phyloP scores from a whole-genome alignment of 2,113 vertebrate species.

The Trichechus manatus region DNA sequence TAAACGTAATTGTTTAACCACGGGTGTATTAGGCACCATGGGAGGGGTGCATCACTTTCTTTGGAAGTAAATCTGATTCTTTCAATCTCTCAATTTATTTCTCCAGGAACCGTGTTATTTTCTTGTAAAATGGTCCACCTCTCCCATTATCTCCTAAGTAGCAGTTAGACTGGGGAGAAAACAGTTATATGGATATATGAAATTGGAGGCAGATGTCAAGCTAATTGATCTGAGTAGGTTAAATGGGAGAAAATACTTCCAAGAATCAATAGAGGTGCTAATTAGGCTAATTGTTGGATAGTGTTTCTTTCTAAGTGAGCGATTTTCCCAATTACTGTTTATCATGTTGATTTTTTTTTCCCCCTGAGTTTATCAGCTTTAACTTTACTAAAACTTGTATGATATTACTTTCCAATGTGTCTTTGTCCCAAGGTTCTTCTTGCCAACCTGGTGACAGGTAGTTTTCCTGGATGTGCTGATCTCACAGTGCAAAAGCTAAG shows the following conservation, averaged over 20 bases:
- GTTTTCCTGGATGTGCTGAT: neutral
- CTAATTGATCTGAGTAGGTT: slow-evolving; percentile 87
- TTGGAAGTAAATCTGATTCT: slow-evolving; percentile 86
- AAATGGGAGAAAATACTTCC: slow-evolving; percentile 87
- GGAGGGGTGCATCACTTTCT: slow-evolving; percentile 86
- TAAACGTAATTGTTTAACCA: slow-evolving; percentile 88
- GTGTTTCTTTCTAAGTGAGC: slow-evolving; percentile 83
- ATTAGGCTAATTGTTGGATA: slow-evolving; percentile 83
- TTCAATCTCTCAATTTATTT: slow-evolving; percentile 87
- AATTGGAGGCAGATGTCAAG: slow-evolving; percentile 89
- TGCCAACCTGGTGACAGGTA: neutral
- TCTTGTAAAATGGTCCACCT: slow-evolving; percentile 86
- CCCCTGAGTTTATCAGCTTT: slow-evolving; percentile 72
- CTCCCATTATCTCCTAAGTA: slow-evolving; percentile 87
- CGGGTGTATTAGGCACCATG: slow-evolving; percentile 83
- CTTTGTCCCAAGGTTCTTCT: slow-evolving; percentile 47
- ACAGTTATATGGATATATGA: slow-evolving; percentile 89
- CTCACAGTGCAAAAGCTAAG: neutral
- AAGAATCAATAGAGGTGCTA: slow-evolving; percentile 88
- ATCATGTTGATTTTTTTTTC: slow-evolving; percentile 72
- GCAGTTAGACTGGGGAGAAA: slow-evolving; percentile 86
- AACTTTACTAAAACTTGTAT: slow-evolving; percentile 64
- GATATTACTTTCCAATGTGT: slow-evolving; percentile 53
- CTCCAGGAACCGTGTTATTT: slow-evolving; percentile 84
- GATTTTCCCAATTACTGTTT: slow-evolving; percentile 79